Base-by-base conservation (phyloP, 2,797 vertebrate species). In the Syngnathus acus region DNA sequence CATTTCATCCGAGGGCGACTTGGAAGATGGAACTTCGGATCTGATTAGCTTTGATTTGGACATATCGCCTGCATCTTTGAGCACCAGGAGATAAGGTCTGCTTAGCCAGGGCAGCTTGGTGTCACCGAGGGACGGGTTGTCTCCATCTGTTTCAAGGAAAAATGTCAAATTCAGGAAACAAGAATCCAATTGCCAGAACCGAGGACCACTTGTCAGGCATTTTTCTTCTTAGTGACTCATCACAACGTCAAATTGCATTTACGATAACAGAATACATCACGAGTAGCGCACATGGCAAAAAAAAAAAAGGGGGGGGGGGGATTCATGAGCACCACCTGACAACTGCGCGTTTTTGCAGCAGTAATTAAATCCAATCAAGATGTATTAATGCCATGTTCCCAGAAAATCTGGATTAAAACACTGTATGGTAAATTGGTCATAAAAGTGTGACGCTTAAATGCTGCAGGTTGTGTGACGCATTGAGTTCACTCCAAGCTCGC, bases 101-200 rank as follows among this genome's bases (percentile, higher is more conserved):
- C 94, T 95, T 92, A 88, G 74, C 89, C 89, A 90, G 64, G 85
- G 88, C 66, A 81, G 97, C 82, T 96, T 97, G 69, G 91, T 88
- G 81, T 94, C 93, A 80, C 93, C 84, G 45, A 96, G 86, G 45
- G 92, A 84, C 57, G 93, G 91, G 76, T 93, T 92, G 86, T 95
- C 90, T 65, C 92, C 95, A 94, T 94, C 97, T 99, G 88, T 78
- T 66, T 68, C 17, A 2, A 64, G 42, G 62, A 68, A 78, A 62
- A n/a, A 67, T 16, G 37, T 75, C 74, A 51, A 51, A 21, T 51
- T 51, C 50, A 51, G 3, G 0, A 21, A 51, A 10, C 50, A 51
- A 51, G 50, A 48, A 51, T n/a, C 48, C 17, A n/a, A n/a, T 2
- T n/a, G 8, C 48, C 7, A 50, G 7, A 19, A n/a, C 6, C 26